Evolutionary conservation across 2,888 invertebrate genomes (phyloP), one percentile per base, ranked within the genome.

Genomic region (Agrotis clavis): DNA sequence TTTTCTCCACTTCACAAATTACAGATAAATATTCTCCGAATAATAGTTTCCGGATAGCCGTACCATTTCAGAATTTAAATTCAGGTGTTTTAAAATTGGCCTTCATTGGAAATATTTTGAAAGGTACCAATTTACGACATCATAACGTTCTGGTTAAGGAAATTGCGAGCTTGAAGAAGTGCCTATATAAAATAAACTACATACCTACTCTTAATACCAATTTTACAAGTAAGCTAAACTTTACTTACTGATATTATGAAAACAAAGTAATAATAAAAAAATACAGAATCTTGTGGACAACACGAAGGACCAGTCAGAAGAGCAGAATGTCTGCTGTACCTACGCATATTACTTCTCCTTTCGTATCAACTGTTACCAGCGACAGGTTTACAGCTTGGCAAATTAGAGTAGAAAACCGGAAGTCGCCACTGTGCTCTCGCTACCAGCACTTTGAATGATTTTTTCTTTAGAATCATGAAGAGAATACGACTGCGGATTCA

Each of bases 101-200:
- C 41, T 2, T n/a, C n/a, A n/a, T n/a, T n/a, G n/a, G n/a, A n/a
- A 25, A 7, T 16, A 0, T 14, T 61, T 61, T n/a, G 4, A 61
- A 30, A 30, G 30, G 3, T 35, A 60, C 21, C 7, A n/a, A 25
- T 54, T 6, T n/a, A 41, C 54, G 25, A 54, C 18, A 4, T 54
- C 25, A 21, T 59, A 78, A 62, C 78, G 79, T 82, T 82, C 73
- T 68, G 83, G 65, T 63, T 48, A 56, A 14, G 16, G n/a, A 35
- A 57, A 63, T 60, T 48, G 72, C 83, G 68, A 72, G 72, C 79
- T 25, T 67, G 63, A 82, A 73, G 56, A 65, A 13, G 35, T 61
- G 54, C 30, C 11, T 4, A 7, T 54, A 79, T 9, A 65, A 47
- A 65, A 51, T n/a, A 47, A 50, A 19, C 45, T 59, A 74, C 9